Percentiles rank a stretch among this genome's conserved stretches.
These are phyloP conservation scores for Cyprinodon brontotheroides DNA, from an alignment of 2,113 vertebrate genomes.

Conservation along the genomic window DNA sequence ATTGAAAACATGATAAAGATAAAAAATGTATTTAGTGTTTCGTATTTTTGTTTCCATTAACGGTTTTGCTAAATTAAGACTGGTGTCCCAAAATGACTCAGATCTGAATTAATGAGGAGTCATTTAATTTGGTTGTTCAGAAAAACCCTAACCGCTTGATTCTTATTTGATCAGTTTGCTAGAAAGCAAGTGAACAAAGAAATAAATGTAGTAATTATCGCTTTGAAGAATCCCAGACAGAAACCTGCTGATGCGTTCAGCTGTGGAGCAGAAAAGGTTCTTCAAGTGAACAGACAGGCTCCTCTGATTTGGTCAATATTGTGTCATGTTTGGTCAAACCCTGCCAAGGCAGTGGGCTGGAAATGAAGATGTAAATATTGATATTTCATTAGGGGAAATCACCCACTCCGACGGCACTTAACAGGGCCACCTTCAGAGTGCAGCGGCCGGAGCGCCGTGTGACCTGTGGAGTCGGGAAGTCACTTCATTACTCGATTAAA, in stretches of 20 bases:
- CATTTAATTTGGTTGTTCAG: slow-evolving; percentile 13
- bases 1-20: not conserved
- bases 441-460: slow-evolving; percentile 72
- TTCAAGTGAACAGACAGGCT: slow-evolving; percentile 69
- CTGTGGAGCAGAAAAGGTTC: slow-evolving; percentile 69
- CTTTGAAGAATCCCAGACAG: slow-evolving; percentile 39
- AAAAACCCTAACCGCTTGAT: slow-evolving; percentile 20
- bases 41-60: not conserved
- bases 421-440: slow-evolving; percentile 74
- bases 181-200: slow-evolving; percentile 41
- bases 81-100: not conserved
- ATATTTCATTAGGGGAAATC: slow-evolving; percentile 85
- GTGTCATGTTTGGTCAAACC: slow-evolving; percentile 82
- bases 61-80: not conserved
- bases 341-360: slow-evolving; percentile 76
- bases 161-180: slow-evolving; percentile 11
- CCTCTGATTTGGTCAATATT: slow-evolving; percentile 80
- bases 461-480: slow-evolving; percentile 81
- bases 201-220: slow-evolving; percentile 46
- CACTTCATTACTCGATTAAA: slow-evolving; percentile 87
- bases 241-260: slow-evolving; percentile 55
- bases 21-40: too few species aligned
- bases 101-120: not conserved
- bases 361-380: slow-evolving; percentile 87
- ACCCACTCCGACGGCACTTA: slow-evolving; percentile 79